Evolutionary conservation across 2,113 vertebrate species (phyloP), one percentile per base, ranked within the genome.

Genomic region (Xenotilapia leptura): DNA sequence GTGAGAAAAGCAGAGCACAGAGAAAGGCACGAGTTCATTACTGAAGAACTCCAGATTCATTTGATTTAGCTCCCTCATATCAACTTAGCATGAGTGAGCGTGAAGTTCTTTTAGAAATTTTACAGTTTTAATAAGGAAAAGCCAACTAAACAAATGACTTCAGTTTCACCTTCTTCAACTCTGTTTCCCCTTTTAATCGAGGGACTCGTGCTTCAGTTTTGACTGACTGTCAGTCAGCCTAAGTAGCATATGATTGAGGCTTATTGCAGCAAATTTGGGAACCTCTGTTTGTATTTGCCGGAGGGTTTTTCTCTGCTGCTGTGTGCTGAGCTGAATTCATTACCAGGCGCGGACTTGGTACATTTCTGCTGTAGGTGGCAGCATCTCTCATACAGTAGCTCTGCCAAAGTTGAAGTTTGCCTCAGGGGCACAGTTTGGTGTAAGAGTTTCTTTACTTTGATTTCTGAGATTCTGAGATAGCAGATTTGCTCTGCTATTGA

Each of bases 331-430:
- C 70, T 86, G 93, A 93, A 93, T 94, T 93, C 91, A 94, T 95
- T 95, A 93, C 83, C 73, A 83, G 81, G 54, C 83, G 3, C 38
- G 54, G 84, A 77, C 80, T 83, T 81, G 85, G 86, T 75, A 38
- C n/a, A 70, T 93, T 86, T 88, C 92, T 92, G 84, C 93, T 93
- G 93, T 92, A 94, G 94, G 90, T 94, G 96, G 94, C 94, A 93
- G 93, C 92, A 93, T 86, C 92, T 90, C 90, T 91, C 84, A 86
- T 31, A 56, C 84, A 86, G 87, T 6, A 58, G 55, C 75, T 81
- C 28, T 89, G 84, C 83, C 79, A 84, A 86, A 90, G 81, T 79
- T 86, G 53, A 89, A 88, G 82, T 94, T 94, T 90, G 93, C 92
- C 93, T 88, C 77, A 21, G 88, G 93, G 91, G 54, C 82, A 60